Evolutionary conservation across 1,140 invertebrate genomes (phyloP).

Genomic region (Anthonomus grandis): DNA sequence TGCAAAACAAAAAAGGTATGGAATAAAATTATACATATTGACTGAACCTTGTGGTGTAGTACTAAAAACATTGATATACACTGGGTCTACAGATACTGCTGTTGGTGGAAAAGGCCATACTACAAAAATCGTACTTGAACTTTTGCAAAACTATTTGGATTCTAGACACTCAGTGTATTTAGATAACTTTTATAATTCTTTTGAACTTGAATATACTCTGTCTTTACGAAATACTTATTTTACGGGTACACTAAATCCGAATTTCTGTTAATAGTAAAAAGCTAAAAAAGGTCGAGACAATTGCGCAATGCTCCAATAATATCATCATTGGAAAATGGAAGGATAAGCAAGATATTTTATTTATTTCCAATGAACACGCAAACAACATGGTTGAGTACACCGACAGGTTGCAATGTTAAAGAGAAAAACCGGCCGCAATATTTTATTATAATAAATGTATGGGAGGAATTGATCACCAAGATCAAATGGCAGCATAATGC

Average conservation of each 20-base stretch:
- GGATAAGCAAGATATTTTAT: conserved; percentile 41
- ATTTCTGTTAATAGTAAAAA: conserved; percentile 36
- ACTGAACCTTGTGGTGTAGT: no score
- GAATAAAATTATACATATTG: no score
- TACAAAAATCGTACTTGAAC: no score
- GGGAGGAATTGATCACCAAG: conserved; percentile 38
- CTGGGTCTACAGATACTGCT: no score
- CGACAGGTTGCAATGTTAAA: conserved; percentile 30
- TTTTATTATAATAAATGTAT: conserved; percentile 41
- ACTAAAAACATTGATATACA: no score
- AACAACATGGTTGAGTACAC: no score
- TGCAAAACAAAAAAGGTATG: no score
- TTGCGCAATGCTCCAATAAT: conserved; percentile 33
- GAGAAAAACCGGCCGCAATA: conserved; percentile 36
- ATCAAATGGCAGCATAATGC: no score
- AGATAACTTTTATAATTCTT: conserved; percentile 49
- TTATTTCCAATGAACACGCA: conserved; percentile 39
- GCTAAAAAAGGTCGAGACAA: conserved; percentile 39
- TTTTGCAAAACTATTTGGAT: conserved; percentile 32
- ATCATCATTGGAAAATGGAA: conserved; percentile 42
- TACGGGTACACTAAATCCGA: conserved; percentile 40
- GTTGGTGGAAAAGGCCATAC: no score
- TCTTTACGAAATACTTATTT: conserved; percentile 40
- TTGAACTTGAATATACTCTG: conserved; percentile 43
- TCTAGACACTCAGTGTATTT: conserved; percentile 44